Conservation (phyloP, 2,113 vertebrate genomes). For the Oncorhynchus kisutch region DNA sequence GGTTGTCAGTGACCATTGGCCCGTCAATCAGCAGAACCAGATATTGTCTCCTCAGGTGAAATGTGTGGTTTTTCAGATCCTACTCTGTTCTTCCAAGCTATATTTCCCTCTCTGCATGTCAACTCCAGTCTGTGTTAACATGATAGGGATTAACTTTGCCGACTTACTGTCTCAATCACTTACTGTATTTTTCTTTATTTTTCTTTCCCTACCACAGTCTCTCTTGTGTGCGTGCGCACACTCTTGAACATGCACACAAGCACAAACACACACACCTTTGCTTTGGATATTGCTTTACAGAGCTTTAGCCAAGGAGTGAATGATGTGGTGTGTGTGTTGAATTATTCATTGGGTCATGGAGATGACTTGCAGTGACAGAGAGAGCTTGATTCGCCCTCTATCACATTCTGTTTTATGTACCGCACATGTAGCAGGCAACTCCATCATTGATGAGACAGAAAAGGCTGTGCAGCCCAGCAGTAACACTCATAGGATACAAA, state of each 20-base stretch:
- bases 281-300: slow-evolving; percentile 2
- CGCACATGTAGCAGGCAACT: slow-evolving; percentile 45
- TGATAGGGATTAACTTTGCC: slow-evolving; percentile 31
- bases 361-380: slow-evolving; percentile 50
- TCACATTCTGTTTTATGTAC: slow-evolving; percentile 63
- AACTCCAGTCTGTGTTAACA: slow-evolving; percentile 49
- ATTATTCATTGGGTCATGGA: slow-evolving; percentile 65
- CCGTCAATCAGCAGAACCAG: slow-evolving; percentile 44
- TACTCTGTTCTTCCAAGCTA: background rate
- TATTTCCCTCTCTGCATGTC: slow-evolving; percentile 45
- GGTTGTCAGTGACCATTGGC: slow-evolving; percentile 30
- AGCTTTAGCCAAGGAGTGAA: background rate
- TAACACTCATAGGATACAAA: slow-evolving; percentile 53
- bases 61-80: slow-evolving; percentile 32
- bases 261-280: background rate
- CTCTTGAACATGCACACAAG: background rate
- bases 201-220: slow-evolving; percentile 3
- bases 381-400: slow-evolving; percentile 56
- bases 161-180: slow-evolving; percentile 21
- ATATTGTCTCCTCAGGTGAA: slow-evolving; percentile 63
- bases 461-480: slow-evolving; percentile 51
- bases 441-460: slow-evolving; percentile 64
- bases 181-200: slow-evolving; percentile 9
- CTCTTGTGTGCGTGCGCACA: slow-evolving; percentile 5
- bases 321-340: slow-evolving; percentile 31